A percentile compares a stretch with the other conserved stretches of the same genome.
phyloP scores from a whole-genome alignment of 2,888 invertebrate species.

The Thumatha senex region DNA sequence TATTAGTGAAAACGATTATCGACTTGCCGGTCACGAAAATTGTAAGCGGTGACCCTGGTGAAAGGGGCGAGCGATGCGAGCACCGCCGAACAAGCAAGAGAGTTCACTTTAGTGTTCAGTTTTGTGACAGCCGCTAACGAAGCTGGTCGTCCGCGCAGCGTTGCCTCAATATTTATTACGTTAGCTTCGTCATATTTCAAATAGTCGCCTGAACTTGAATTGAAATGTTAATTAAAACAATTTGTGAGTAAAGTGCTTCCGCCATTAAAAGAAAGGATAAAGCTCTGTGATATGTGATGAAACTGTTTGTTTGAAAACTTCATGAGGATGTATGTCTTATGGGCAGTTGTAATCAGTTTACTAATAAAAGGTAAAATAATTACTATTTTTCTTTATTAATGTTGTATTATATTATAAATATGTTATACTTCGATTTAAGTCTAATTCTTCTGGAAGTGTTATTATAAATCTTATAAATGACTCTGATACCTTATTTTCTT shows the following conservation, averaged over 20 bases:
- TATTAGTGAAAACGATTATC: conserved; percentile 57
- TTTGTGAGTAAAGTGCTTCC: conserved; percentile 47
- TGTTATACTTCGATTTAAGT: too few relatives aligned
- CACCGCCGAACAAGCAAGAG: conserved; percentile 43
- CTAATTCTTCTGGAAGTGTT: too few relatives aligned
- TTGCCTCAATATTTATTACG: conserved; percentile 32
- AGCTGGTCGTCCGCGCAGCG: conserved; percentile 44
- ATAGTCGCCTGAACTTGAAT: conserved; percentile 38
- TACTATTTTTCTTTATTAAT: conserved; percentile 10
- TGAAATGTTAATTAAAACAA: conserved; percentile 41
- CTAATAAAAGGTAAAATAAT: conserved; percentile 67
- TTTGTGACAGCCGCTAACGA: conserved; percentile 48
- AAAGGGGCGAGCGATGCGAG: conserved; percentile 60
- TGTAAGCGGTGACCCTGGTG: conserved; percentile 65
- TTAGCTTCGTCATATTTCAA: conserved; percentile 42
- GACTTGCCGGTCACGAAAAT: conserved; percentile 71
- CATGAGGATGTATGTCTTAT: conserved; percentile 74
- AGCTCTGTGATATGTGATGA: conserved; percentile 68
- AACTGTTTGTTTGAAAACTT: conserved; percentile 58
- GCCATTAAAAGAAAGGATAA: conserved; percentile 40
- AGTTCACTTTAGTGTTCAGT: conserved; percentile 67
- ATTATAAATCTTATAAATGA: too few relatives aligned
- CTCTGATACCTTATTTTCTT: too few relatives aligned
- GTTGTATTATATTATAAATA: not conserved
- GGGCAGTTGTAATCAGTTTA: conserved; percentile 62